phyloP scores from a whole-genome alignment of 2,888 invertebrate genomes.

The Pheosia tremula region DNA sequence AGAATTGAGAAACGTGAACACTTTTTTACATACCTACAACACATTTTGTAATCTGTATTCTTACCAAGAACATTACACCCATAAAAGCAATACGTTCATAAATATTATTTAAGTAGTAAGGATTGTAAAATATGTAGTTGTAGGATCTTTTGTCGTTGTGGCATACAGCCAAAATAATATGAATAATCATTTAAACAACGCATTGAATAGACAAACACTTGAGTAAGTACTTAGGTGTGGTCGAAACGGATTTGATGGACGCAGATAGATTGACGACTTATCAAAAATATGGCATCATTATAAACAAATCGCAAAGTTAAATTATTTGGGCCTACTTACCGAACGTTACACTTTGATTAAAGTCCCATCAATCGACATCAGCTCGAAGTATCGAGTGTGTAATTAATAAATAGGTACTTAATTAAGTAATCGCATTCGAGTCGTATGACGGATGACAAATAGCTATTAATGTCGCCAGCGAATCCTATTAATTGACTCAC shows the following conservation, averaged over 20 bases:
- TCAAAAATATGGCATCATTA: constrained; percentile 9
- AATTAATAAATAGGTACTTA: constrained; percentile 47
- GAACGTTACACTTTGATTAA: constrained; percentile 15
- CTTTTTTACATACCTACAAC: constrained; percentile 3
- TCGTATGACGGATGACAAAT: constrained; percentile 74
- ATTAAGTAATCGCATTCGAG: constrained; percentile 71
- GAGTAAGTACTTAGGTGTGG: neutral
- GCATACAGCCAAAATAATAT: neutral
- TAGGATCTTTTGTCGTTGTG: neutral
- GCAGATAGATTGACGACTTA: neutral
- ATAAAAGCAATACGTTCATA: neutral
- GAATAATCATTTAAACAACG: constrained; percentile 4
- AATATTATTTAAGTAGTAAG: no score
- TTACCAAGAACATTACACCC: neutral
- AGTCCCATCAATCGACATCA: constrained; percentile 17
- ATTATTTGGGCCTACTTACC: constrained; percentile 2
- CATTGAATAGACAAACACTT: neutral
- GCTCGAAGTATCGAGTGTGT: constrained; percentile 32
- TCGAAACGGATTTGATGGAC: neutral
- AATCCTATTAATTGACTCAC: constrained; percentile 60
- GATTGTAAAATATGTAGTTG: neutral
- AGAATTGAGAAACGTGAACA: constrained; percentile 5
- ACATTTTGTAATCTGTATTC: neutral
- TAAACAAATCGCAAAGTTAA: constrained; percentile 8
- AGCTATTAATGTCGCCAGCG: constrained; percentile 67